These are phyloP conservation scores for Euglossa dilemma DNA, from an alignment of 1,140 invertebrate genomes.

Conservation along the genomic window DNA sequence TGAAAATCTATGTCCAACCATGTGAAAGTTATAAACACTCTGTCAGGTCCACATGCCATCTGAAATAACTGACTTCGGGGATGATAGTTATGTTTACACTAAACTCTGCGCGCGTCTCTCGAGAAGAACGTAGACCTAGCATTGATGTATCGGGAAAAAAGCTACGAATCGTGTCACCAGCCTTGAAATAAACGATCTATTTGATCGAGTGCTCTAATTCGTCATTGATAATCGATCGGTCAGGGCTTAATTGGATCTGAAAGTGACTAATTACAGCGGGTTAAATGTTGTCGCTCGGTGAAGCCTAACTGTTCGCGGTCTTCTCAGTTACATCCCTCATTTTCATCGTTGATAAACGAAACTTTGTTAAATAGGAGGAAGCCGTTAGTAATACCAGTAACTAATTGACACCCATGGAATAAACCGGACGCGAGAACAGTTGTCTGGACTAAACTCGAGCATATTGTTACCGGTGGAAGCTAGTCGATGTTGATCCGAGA, in stretches of 20 bases:
- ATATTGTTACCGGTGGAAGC: slow-evolving; percentile 62
- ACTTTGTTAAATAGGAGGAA: slow-evolving; percentile 79
- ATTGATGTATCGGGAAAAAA: too few species aligned
- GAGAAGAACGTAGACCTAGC: too few species aligned
- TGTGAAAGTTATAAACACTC: too few species aligned
- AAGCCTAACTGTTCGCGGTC: slow-evolving; percentile 23
- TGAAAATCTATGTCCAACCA: too few species aligned
- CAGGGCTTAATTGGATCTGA: slow-evolving; percentile 67
- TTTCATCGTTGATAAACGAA: slow-evolving; percentile 75
- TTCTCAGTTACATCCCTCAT: slow-evolving; percentile 49
- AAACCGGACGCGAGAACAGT: slow-evolving; percentile 66
- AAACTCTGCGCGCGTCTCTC: too few species aligned
- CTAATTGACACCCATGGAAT: slow-evolving; percentile 76
- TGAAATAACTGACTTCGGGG: too few species aligned
- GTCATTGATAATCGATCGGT: slow-evolving; percentile 65
- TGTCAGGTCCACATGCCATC: too few species aligned
- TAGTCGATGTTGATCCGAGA: slow-evolving; percentile 6
- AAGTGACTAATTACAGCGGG: slow-evolving; percentile 61
- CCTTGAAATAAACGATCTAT: too few species aligned
- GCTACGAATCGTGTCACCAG: too few species aligned
- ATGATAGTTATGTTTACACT: too few species aligned
- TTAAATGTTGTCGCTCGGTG: slow-evolving; percentile 34
- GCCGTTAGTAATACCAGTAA: slow-evolving; percentile 76
- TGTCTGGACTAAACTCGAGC: slow-evolving; percentile 65
- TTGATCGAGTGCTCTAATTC: neutral